Percentiles rank a stretch among this genome's conserved stretches.
Conservation (phyloP, 37 sponge, comb jelly and placozoan genomes). For the Aplysina aerophoba region DNA sequence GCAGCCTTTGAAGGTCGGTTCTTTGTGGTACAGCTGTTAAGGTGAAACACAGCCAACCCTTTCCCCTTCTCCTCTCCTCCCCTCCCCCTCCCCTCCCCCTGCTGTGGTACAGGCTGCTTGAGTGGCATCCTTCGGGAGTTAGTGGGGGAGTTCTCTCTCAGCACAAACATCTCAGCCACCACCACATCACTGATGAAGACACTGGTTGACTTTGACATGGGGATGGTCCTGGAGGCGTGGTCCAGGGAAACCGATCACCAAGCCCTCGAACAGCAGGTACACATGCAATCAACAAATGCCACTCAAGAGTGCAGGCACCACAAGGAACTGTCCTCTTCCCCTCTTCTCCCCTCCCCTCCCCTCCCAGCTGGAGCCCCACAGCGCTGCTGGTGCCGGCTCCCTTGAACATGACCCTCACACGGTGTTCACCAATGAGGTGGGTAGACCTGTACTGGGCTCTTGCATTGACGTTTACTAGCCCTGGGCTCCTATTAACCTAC, state of each 20-base stretch:
- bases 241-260: constrained; percentile 88
- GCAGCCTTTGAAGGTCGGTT: constrained; percentile 71
- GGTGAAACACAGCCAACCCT: no score
- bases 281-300: no score
- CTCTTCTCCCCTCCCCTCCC: no score
- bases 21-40: neutral
- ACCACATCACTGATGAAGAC: constrained; percentile 89
- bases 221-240: constrained; percentile 88
- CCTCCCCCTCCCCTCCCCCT: no score
- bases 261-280: constrained; percentile 83
- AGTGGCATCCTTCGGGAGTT: constrained; percentile 83
- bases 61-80: no score
- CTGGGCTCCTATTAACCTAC: neutral
- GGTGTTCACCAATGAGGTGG: no score
- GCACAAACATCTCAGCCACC: constrained; percentile 72
- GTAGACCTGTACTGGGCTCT: neutral
- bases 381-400: constrained; percentile 93
- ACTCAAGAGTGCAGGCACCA: no score
- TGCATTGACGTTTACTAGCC: neutral
- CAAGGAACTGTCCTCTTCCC: neutral
- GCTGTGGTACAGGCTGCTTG: constrained; percentile 59
- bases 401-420: constrained; percentile 85
- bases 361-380: constrained; percentile 75
- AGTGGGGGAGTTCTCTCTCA: constrained; percentile 89
- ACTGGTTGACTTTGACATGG: constrained; percentile 91